Base-by-base conservation (phyloP, 1,140 invertebrate species). In the Ceratosolen fusciceps region DNA sequence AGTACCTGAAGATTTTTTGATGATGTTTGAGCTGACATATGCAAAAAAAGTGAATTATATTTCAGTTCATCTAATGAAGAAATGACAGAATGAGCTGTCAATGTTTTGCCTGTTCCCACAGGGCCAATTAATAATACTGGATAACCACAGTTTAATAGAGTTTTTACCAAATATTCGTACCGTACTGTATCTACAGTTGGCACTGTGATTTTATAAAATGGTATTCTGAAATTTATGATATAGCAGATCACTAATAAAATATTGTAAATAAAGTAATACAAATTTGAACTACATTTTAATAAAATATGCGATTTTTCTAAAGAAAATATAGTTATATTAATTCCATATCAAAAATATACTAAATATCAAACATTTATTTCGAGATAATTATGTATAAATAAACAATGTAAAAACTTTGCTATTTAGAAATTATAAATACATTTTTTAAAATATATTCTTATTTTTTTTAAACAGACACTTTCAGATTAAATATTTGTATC, bases 11-110 rank as follows among this genome's bases (percentile, higher is more conserved):
- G 89, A 73, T 95, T 95, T 60, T 92, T 92, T 0, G 95, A 95
- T 2, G 95, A 93, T 0, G 96, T 97, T 91, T 96, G 94, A 3
- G 95, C 96, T 1, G 96, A 96, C 93, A 97, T 96, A 86, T 97
- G 97, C 52, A 97, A 92, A 8, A 93, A 93, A 7, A 96, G 91
- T 2, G 94, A 84, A 60, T 90, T 92, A 86, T 94, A 96, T 73
- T 89, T 92, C n/a, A 88, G 90, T 0, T 90, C 83, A 85, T 95
- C 92, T 26, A 96, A 89, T 7, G 88, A 90, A 8, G 91, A 87
- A 14, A 96, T 85, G 0, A 94, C 94, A 56, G 92, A 93, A 60
- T 93, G 92, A 1, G 95, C 93, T 3, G 94, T 93, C 1, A 93
- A 95, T 0, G 95, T 96, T 90, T 97, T 98, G 39, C 95, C 94